Conservation (phyloP, 2,888 invertebrate genomes). For the Drosophila diplacantha region DNA sequence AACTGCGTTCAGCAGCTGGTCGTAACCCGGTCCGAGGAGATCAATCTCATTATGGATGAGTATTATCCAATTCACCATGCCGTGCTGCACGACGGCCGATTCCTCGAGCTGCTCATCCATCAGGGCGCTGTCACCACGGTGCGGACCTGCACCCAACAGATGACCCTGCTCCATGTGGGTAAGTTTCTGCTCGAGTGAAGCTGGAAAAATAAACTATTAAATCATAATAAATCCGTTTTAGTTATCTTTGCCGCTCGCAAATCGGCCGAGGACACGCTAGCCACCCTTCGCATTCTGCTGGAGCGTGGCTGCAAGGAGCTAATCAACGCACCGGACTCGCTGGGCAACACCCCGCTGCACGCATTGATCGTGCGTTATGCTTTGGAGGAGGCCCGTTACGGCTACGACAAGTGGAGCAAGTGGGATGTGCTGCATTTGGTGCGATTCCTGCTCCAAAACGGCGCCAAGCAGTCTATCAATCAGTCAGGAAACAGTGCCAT, state of each 20-base stretch:
- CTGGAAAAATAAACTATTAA: not conserved
- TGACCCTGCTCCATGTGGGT: slow-evolving; percentile 84
- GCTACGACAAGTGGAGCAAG: slow-evolving; percentile 85
- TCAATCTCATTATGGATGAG: slow-evolving; percentile 85
- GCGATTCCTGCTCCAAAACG: slow-evolving; percentile 81
- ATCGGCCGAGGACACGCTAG: slow-evolving; percentile 84
- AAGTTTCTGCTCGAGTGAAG: slow-evolving; percentile 47
- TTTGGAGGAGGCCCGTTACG: slow-evolving; percentile 83
- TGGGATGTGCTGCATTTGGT: slow-evolving; percentile 86
- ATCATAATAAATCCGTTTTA: slow-evolving; percentile 40
- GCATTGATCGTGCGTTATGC: slow-evolving; percentile 83
- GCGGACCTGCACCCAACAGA: slow-evolving; percentile 84
- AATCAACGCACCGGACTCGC: slow-evolving; percentile 84
- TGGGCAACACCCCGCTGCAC: slow-evolving; percentile 86
- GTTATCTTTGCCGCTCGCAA: slow-evolving; percentile 85
- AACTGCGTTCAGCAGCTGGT: slow-evolving; percentile 84
- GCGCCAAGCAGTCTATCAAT: slow-evolving; percentile 84
- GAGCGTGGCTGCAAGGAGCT: slow-evolving; percentile 86
- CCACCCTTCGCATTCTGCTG: slow-evolving; percentile 83
- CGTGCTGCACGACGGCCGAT: slow-evolving; percentile 84
- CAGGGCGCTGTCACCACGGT: slow-evolving; percentile 86
- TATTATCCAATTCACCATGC: slow-evolving; percentile 88
- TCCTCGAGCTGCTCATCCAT: slow-evolving; percentile 82
- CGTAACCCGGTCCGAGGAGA: slow-evolving; percentile 83
- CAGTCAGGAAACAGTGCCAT: slow-evolving; percentile 84